phyloP scores from a whole-genome alignment of 2,797 vertebrate species.

The Muscicapa comitata region DNA sequence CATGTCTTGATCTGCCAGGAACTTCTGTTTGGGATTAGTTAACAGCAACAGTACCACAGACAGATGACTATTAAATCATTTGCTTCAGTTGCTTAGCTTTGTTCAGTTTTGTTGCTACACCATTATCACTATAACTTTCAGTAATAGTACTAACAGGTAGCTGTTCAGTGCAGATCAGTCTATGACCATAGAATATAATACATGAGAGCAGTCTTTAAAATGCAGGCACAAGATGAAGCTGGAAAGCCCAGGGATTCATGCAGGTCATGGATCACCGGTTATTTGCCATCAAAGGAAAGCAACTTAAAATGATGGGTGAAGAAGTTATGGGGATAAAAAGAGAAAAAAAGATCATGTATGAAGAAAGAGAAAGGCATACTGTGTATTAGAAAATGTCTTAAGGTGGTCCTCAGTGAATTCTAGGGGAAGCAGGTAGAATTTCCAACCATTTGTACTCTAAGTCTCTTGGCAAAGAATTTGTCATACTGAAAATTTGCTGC shows the following conservation, averaged over 20 bases:
- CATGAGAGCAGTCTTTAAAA: background rate
- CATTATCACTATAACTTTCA: background rate
- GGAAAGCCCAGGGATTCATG: background rate
- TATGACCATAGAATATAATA: background rate
- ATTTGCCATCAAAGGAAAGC: background rate
- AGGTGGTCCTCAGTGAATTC: background rate
- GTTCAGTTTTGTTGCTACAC: background rate
- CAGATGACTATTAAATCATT: background rate
- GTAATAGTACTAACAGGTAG: background rate
- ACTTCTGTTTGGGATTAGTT: background rate
- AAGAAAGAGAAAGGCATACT: background rate
- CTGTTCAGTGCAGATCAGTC: background rate
- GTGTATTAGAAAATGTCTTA: background rate
- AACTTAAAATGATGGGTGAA: background rate
- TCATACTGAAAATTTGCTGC: background rate
- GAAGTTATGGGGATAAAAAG: background rate
- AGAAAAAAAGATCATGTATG: background rate
- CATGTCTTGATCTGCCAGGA: background rate
- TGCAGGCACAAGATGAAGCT: background rate
- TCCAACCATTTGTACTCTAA: rapidly evolving
- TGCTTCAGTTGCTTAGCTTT: background rate
- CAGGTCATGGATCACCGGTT: background rate
- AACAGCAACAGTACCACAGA: background rate
- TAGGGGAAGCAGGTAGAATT: background rate
- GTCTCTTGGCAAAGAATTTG: background rate